These are phyloP conservation scores for Tipula unca DNA, from an alignment of 2,888 invertebrate species.

Conservation along the genomic window DNA sequence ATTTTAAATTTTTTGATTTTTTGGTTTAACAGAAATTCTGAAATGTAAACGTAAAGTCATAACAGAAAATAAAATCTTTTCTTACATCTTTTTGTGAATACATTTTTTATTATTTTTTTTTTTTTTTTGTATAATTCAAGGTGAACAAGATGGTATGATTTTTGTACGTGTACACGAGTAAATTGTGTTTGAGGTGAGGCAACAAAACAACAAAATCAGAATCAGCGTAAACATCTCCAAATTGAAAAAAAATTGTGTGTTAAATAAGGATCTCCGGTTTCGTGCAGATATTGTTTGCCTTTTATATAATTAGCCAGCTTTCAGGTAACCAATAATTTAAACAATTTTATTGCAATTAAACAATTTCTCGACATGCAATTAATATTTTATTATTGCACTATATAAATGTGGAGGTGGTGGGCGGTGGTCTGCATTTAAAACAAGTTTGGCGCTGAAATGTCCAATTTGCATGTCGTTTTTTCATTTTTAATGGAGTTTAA, in stretches of 20 bases:
- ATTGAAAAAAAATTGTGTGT: background rate
- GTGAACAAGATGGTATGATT: background rate
- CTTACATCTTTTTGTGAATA: background rate
- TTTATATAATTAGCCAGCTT: background rate
- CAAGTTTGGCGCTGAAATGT: background rate
- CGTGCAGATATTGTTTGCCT: background rate
- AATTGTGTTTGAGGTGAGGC: constrained; percentile 3
- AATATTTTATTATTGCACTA: background rate
- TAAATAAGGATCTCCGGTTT: constrained; percentile 1
- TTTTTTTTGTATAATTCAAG: background rate
- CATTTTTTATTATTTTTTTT: background rate
- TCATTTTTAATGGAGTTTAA: background rate
- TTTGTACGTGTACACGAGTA: background rate
- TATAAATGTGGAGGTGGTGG: background rate
- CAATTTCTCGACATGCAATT: background rate
- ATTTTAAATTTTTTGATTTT: background rate
- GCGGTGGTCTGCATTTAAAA: background rate
- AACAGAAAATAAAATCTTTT: background rate
- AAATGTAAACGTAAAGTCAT: background rate
- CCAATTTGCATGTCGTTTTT: background rate
- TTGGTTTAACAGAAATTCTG: background rate
- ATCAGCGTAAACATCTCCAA: background rate
- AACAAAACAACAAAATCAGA: background rate
- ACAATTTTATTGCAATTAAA: background rate
- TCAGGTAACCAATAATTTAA: background rate